A percentile compares a stretch with the other conserved stretches of the same genome.
phyloP scores from a whole-genome alignment of 2,888 invertebrate species.

The Ecliptopera silaceata region DNA sequence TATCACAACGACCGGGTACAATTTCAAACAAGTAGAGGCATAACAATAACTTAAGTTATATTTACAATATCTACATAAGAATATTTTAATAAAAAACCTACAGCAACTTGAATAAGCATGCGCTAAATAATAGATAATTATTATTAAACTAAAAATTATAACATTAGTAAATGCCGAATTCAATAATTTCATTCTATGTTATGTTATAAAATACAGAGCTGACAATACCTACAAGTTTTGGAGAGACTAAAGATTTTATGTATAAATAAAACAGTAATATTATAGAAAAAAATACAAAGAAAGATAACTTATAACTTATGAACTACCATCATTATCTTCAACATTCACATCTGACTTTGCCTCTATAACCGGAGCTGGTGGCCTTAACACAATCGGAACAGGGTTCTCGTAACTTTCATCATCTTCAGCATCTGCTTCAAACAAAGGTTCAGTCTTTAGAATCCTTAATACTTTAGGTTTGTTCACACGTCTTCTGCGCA shows the following conservation, averaged over 20 bases:
- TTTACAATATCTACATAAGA: constrained; percentile 38
- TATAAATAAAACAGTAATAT: not conserved
- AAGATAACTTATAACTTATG: constrained; percentile 9
- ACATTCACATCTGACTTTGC: constrained; percentile 49
- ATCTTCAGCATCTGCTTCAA: constrained; percentile 57
- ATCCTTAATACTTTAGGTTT: constrained; percentile 61
- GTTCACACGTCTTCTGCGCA: constrained; percentile 57
- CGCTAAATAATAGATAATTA: not conserved
- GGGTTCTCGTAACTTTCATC: constrained; percentile 50
- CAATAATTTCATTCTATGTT: constrained; percentile 21
- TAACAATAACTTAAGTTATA: constrained; percentile 24
- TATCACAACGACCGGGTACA: constrained; percentile 53
- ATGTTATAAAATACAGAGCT: not conserved
- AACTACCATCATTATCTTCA: constrained; percentile 24
- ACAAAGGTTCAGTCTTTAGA: constrained; percentile 65
- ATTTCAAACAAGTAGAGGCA: constrained; percentile 34
- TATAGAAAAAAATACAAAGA: not conserved
- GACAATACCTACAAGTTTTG: not conserved
- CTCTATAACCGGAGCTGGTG: constrained; percentile 57
- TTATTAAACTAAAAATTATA: constrained; percentile 25
- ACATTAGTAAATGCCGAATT: constrained; percentile 36
- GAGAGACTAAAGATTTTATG: not conserved
- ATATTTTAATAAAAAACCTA: not conserved
- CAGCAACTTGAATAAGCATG: not conserved
- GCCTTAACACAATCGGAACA: constrained; percentile 57